Evolutionary conservation across 2,797 vertebrate species (phyloP).

Genomic region (Psittacula derbiana): DNA sequence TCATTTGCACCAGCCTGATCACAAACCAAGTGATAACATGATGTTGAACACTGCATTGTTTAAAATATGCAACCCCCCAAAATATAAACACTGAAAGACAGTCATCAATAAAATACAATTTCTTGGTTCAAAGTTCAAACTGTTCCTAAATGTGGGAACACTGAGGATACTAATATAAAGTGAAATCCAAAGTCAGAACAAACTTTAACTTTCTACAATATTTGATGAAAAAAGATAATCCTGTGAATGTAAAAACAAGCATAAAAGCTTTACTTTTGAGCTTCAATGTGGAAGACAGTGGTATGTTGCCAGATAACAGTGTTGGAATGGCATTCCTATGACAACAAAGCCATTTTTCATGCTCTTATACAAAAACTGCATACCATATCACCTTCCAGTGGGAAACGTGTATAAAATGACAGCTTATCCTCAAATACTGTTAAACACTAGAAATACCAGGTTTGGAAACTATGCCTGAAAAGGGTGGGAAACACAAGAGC

Average conservation of each 20-base stretch:
- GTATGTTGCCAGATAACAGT: neutral
- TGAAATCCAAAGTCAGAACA: slow-evolving; percentile 15
- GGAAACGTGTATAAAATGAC: slow-evolving; percentile 6
- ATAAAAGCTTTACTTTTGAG: slow-evolving; percentile 9
- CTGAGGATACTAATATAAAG: neutral
- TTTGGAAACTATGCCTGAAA: slow-evolving; percentile 13
- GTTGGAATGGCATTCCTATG: neutral
- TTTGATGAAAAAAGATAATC: neutral
- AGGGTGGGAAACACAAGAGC: neutral
- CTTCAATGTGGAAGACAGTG: neutral
- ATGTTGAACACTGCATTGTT: neutral
- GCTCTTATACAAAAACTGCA: slow-evolving; percentile 31
- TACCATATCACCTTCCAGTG: slow-evolving; percentile 7
- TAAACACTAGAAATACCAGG: neutral
- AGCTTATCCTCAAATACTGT: neutral
- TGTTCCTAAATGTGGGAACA: neutral
- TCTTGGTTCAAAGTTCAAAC: slow-evolving; percentile 1
- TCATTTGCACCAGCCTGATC: neutral
- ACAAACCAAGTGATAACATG: neutral
- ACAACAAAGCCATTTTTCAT: slow-evolving; percentile 32
- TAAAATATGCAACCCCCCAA: neutral
- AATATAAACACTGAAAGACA: neutral
- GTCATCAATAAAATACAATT: neutral
- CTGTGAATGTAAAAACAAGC: slow-evolving; percentile 18
- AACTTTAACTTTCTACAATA: neutral